These are phyloP conservation scores for Eudasyphora cyanicolor DNA, from an alignment of 2,888 invertebrate genomes.

Conservation along the genomic window DNA sequence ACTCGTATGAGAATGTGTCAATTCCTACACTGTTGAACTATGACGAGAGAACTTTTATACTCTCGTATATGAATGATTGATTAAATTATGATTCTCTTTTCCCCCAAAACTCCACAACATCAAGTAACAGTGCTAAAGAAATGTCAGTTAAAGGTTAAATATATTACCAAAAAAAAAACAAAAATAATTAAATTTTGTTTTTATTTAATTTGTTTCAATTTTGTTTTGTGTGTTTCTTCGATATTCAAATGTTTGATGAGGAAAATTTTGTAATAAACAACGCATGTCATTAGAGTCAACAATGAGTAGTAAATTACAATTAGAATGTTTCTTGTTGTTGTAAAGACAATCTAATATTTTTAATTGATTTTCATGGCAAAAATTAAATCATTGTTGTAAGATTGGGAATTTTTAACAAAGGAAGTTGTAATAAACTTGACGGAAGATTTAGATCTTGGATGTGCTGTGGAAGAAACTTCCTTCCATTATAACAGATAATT, in stretches of 20 bases:
- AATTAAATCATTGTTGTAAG: neutral
- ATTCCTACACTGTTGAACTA: neutral
- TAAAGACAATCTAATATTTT: conserved; percentile 3
- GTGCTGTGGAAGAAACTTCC: too few species aligned
- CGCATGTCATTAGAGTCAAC: neutral
- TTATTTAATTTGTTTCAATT: conserved; percentile 25
- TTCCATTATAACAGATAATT: too few species aligned
- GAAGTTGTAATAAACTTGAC: too few species aligned
- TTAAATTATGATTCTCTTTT: conserved; percentile 57
- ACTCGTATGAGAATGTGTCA: neutral
- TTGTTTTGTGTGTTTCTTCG: neutral
- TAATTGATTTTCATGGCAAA: neutral
- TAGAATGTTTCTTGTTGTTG: neutral
- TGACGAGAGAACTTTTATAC: too few species aligned
- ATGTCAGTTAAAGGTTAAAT: conserved; percentile 64
- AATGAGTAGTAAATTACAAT: neutral
- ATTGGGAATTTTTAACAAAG: neutral
- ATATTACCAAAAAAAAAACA: conserved; percentile 33
- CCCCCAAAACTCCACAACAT: neutral
- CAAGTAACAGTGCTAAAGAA: conserved; percentile 6
- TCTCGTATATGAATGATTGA: conserved; percentile 53
- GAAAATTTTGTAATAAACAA: too few species aligned
- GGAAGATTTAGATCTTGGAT: too few species aligned
- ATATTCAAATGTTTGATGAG: neutral
- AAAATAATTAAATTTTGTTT: conserved; percentile 31